phyloP scores from a whole-genome alignment of 2,113 vertebrate species.

The Nansenia antarctica region DNA sequence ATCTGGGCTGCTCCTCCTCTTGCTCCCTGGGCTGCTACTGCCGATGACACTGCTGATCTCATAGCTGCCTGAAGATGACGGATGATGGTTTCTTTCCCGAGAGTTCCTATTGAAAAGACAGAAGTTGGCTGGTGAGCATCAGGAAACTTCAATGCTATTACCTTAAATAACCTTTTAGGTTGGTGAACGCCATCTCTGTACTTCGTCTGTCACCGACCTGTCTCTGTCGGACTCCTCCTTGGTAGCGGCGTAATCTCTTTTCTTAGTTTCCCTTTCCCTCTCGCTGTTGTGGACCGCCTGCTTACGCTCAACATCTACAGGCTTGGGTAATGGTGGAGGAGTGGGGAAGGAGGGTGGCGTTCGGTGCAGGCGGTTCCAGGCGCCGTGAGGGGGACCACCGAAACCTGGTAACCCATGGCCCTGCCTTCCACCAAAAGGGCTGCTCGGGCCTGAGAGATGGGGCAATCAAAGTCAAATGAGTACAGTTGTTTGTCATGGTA shows the following conservation, averaged over 20 bases:
- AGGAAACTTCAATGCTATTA: not conserved
- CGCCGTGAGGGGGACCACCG: slow-evolving; percentile 74
- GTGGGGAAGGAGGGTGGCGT: slow-evolving; percentile 80
- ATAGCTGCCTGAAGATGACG: slow-evolving; percentile 73
- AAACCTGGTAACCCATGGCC: slow-evolving; percentile 73
- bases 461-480: slow-evolving; percentile 27
- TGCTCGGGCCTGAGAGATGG: slow-evolving; percentile 66
- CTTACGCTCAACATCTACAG: slow-evolving; percentile 71
- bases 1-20: slow-evolving; percentile 58
- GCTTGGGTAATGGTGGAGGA: slow-evolving; percentile 79
- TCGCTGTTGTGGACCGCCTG: slow-evolving; percentile 76
- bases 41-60: slow-evolving; percentile 75
- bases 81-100: slow-evolving; percentile 77
- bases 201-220: slow-evolving; percentile 61
- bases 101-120: slow-evolving; percentile 66
- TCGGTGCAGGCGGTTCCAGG: slow-evolving; percentile 81
- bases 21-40: slow-evolving; percentile 71
- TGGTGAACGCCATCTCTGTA: not conserved
- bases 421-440: slow-evolving; percentile 81
- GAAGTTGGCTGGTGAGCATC: not conserved
- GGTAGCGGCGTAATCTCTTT: slow-evolving; percentile 8
- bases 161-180: too few species aligned
- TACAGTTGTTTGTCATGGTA: not conserved
- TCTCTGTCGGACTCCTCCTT: slow-evolving; percentile 44
- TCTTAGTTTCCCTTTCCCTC: slow-evolving; percentile 70